These are phyloP conservation scores for Phrynocephalus vlangalii DNA, from an alignment of 2,797 vertebrate genomes.

Conservation along the genomic window DNA sequence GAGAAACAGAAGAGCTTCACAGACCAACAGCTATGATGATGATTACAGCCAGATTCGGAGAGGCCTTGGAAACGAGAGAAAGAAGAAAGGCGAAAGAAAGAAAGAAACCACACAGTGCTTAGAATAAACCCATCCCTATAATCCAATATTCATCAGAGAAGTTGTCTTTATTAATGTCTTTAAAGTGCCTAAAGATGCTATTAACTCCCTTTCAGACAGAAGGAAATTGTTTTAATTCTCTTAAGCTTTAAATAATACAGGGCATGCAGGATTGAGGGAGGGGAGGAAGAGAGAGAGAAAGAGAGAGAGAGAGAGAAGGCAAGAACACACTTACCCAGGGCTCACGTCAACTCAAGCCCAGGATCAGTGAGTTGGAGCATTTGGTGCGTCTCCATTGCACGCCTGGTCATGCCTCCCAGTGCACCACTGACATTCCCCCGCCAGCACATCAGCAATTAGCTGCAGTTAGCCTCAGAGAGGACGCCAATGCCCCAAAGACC, in stretches of 20 bases:
- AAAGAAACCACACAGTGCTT: constrained; percentile 28
- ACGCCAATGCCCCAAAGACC: too few species aligned
- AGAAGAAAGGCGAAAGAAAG: background rate
- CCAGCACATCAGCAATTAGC: too few species aligned
- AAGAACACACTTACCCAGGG: too few species aligned
- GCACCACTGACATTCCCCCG: too few species aligned
- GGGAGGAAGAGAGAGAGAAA: background rate
- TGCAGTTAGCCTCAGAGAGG: too few species aligned
- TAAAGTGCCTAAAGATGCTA: constrained; percentile 34
- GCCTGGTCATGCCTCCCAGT: too few species aligned
- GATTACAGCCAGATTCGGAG: constrained; percentile 32
- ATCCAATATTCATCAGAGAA: constrained; percentile 55
- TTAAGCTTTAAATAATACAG: constrained; percentile 29
- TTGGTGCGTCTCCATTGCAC: too few species aligned
- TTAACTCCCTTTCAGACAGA: constrained; percentile 55
- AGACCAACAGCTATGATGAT: background rate
- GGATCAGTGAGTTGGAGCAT: too few species aligned
- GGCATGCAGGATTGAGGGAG: background rate
- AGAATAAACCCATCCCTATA: constrained; percentile 52
- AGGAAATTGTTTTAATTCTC: constrained; percentile 51
- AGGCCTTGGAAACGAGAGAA: constrained; percentile 11
- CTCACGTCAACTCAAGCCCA: too few species aligned
- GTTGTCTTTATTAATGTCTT: constrained; percentile 52
- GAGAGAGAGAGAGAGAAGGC: background rate
- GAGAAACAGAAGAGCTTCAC: background rate